Evolutionary conservation across 1,140 invertebrate genomes (phyloP).

Genomic region (Drosophila repletoides): DNA sequence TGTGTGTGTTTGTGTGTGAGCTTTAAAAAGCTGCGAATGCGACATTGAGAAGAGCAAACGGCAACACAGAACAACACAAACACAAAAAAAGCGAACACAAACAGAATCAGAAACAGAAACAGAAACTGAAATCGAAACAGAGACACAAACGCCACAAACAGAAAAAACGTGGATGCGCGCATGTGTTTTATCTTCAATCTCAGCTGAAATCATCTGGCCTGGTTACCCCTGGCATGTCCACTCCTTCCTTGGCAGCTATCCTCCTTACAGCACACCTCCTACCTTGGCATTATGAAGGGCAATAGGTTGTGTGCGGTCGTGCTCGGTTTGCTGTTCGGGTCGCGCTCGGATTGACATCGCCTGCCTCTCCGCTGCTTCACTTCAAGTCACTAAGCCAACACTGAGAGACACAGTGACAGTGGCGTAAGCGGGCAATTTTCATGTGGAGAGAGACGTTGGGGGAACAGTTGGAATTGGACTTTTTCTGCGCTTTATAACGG

Average conservation of each 20-base stretch:
- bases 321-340: slow-evolving; percentile 13
- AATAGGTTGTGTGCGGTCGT: slow-evolving; percentile 66
- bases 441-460: neutral
- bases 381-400: slow-evolving; percentile 11
- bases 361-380: neutral
- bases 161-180: slow-evolving; percentile 74
- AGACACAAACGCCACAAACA: slow-evolving; percentile 61
- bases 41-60: slow-evolving; percentile 18
- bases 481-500: slow-evolving; percentile 57
- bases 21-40: slow-evolving; percentile 38
- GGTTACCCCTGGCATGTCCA: slow-evolving; percentile 9
- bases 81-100: slow-evolving; percentile 2
- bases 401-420: neutral
- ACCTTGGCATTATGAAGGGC: slow-evolving; percentile 62
- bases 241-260: neutral
- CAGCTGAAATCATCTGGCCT: slow-evolving; percentile 70
- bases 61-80: neutral
- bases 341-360: slow-evolving; percentile 5
- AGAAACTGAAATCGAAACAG: slow-evolving; percentile 39
- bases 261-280: neutral
- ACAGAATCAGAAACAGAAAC: slow-evolving; percentile 15
- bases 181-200: slow-evolving; percentile 80
- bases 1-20: slow-evolving; percentile 26
- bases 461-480: neutral
- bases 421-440: neutral